These are phyloP conservation scores for Arrhamphus sclerolepis DNA, from an alignment of 2,797 vertebrate genomes.

Conservation along the genomic window DNA sequence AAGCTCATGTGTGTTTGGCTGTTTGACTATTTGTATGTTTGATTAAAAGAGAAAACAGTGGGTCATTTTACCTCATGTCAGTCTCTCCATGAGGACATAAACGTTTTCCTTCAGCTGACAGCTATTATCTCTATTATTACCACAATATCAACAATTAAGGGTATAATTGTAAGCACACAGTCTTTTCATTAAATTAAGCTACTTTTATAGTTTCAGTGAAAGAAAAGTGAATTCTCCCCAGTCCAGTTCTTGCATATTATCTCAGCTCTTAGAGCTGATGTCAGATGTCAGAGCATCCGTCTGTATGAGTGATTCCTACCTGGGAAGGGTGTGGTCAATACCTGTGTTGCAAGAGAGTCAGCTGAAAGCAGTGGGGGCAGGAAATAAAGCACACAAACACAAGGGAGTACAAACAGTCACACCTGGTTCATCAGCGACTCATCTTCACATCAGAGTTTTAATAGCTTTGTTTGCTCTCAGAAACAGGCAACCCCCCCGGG, in stretches of 20 bases:
- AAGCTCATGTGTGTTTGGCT: not conserved
- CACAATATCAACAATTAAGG: not conserved
- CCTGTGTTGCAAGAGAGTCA: constrained; percentile 16
- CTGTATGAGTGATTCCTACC: not conserved
- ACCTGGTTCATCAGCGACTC: constrained; percentile 37
- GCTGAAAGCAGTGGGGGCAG: constrained; percentile 38
- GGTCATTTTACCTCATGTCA: not conserved
- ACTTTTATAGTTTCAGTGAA: not conserved
- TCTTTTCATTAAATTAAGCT: not conserved
- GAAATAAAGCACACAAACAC: constrained; percentile 15
- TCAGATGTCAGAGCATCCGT: too few species aligned
- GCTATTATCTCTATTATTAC: constrained; percentile 8
- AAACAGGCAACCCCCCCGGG: too few species aligned
- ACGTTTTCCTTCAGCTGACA: not conserved
- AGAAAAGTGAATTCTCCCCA: not conserved
- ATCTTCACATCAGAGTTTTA: too few species aligned
- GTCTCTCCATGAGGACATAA: constrained; percentile 2
- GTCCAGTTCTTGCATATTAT: not conserved
- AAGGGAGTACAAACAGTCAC: constrained; percentile 6
- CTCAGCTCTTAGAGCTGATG: constrained; percentile 6
- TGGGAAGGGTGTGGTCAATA: constrained; percentile 44
- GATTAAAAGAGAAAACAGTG: not conserved
- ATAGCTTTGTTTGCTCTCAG: too few species aligned
- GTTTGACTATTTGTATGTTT: not conserved
- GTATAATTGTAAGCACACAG: constrained; percentile 1